These are phyloP conservation scores for Dicrostonyx torquatus DNA, from an alignment of 2,797 vertebrate genomes.

Conservation along the genomic window DNA sequence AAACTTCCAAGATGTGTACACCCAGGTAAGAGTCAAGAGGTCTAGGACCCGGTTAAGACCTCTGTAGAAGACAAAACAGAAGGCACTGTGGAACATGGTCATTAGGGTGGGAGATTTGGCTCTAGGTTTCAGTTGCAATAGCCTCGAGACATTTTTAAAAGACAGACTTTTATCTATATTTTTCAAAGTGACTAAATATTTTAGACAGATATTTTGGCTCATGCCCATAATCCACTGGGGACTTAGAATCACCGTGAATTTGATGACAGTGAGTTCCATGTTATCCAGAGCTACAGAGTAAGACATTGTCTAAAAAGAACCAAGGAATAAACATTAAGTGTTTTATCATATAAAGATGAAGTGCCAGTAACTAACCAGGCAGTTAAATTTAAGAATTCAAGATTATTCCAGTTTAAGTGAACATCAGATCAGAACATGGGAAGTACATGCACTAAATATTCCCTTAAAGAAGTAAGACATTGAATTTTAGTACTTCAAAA, in stretches of 20 bases:
- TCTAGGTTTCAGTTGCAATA: not conserved
- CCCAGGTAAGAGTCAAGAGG: not conserved
- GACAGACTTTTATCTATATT: not conserved
- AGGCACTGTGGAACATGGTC: not conserved
- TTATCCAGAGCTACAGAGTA: not conserved
- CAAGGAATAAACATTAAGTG: not conserved
- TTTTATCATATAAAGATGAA: not conserved
- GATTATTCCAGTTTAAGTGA: slow-evolving; percentile 8
- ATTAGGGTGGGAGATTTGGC: not conserved
- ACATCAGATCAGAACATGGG: not conserved
- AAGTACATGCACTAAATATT: not conserved
- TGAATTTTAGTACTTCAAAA: slow-evolving; percentile 53
- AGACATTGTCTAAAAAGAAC: not conserved
- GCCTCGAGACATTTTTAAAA: not conserved
- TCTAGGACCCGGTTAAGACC: not conserved
- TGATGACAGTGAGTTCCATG: not conserved
- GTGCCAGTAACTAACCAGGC: not conserved
- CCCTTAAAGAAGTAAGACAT: not conserved
- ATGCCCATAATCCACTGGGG: not conserved
- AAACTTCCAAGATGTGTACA: slow-evolving; percentile 9
- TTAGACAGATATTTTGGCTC: not conserved
- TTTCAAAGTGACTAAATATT: slow-evolving; percentile 2
- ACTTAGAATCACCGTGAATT: not conserved
- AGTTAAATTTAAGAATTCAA: slow-evolving; percentile 36
- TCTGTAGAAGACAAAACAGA: not conserved